phyloP scores from a whole-genome alignment of 2,113 vertebrate genomes.

The Psilopsiagon aurifrons region DNA sequence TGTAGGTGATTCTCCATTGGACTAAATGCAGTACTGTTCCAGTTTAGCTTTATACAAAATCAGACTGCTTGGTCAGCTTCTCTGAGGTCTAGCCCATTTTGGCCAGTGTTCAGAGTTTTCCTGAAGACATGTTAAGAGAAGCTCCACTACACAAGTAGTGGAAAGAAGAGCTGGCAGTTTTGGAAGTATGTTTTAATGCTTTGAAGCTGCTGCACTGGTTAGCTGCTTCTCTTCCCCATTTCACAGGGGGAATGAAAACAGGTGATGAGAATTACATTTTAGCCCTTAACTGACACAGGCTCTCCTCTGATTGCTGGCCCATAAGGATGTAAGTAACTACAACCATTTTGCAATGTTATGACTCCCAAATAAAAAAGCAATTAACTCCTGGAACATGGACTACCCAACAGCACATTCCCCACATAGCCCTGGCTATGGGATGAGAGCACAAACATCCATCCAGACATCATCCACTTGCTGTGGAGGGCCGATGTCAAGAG shows the following conservation, averaged over 20 bases:
- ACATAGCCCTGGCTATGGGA: not conserved
- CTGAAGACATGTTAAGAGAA: not conserved
- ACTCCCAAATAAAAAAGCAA: slow-evolving; percentile 21
- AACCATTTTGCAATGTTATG: not conserved
- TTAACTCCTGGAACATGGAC: not conserved
- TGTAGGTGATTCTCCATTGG: not conserved
- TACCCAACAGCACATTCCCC: not conserved
- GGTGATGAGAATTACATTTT: not conserved
- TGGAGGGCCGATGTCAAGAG: accelerated
- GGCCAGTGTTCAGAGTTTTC: not conserved
- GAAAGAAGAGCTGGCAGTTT: not conserved
- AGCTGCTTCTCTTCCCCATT: not conserved
- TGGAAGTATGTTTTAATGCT: not conserved
- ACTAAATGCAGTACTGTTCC: not conserved
- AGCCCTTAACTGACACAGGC: not conserved
- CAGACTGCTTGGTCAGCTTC: not conserved
- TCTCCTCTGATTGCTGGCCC: not conserved
- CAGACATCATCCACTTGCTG: not conserved
- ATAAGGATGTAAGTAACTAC: not conserved
- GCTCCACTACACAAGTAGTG: not conserved
- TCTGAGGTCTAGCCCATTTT: not conserved
- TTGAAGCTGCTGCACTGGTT: not conserved
- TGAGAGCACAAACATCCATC: not conserved
- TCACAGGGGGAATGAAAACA: not conserved
- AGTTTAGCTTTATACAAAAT: not conserved